phyloP scores from a whole-genome alignment of 1,140 invertebrate genomes.

The Drosophila baimaii region DNA sequence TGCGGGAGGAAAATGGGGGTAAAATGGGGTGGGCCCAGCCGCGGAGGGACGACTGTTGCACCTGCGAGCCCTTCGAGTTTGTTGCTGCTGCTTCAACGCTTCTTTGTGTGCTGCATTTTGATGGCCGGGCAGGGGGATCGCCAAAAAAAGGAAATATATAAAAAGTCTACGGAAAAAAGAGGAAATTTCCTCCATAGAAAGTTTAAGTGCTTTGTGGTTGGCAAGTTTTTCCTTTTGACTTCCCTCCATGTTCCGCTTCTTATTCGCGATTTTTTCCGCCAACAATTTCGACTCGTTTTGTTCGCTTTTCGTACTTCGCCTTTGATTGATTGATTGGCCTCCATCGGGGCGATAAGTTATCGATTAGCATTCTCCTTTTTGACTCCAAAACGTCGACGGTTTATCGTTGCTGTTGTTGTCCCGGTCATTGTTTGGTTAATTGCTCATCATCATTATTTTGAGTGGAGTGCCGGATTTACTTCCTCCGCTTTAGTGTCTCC shows the following conservation, averaged over 20 bases:
- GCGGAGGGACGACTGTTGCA: conserved; percentile 50
- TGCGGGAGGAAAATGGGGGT: background rate
- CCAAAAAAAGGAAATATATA: conserved; percentile 23
- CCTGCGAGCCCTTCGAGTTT: conserved; percentile 58
- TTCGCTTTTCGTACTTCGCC: conserved; percentile 12
- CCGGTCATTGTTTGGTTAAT: conserved; percentile 52
- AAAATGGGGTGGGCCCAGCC: too few species aligned
- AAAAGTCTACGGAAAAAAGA: background rate
- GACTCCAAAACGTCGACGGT: conserved; percentile 4
- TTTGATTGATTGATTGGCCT: conserved; percentile 71
- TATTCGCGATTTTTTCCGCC: conserved; percentile 15
- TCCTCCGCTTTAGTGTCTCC: background rate
- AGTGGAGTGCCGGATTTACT: conserved; percentile 22
- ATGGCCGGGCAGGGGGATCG: background rate
- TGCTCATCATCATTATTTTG: conserved; percentile 47
- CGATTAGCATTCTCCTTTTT: conserved; percentile 62
- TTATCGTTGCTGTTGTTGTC: conserved; percentile 1
- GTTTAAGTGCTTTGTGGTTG: conserved; percentile 77
- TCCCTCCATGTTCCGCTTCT: conserved; percentile 10
- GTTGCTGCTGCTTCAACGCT: conserved; percentile 76
- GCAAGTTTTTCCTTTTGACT: conserved; percentile 48
- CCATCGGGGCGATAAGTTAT: conserved; percentile 69
- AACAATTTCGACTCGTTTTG: conserved; percentile 48
- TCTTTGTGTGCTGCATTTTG: conserved; percentile 65
- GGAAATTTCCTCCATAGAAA: conserved; percentile 65